Base-by-base conservation (phyloP, 2,797 vertebrate species). In the Protosalanx chinensis region DNA sequence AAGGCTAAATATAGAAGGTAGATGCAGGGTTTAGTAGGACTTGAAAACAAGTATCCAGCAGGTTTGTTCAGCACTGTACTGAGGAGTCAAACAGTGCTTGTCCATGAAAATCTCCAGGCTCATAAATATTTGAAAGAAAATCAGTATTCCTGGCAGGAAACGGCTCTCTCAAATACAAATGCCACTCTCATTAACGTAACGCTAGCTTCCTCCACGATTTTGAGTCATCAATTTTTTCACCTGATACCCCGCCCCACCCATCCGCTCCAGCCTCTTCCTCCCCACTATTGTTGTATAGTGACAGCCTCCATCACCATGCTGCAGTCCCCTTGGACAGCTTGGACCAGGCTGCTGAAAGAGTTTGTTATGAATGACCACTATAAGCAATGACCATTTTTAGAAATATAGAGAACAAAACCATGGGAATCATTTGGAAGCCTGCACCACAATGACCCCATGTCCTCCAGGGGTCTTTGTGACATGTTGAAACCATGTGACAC, bases 401-500 rank as follows among this genome's bases (percentile, higher is more conserved):
- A 82, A 71, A 70, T 70, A 77, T 64, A 76, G 71, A 62, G 69
- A 82, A 79, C 83, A 64, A 64, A 35, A 64, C 18, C 60, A 71
- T 83, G 85, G 81, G 78, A 90, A 83, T 84, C 1, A 82, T 84
- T 88, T 79, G 6, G 13, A 46, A 33, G 46, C 60, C 59, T 51
- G 64, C 83, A 87, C 75, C 37, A 80, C 89, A 89, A 88, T 79
- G 81, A 66, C 79, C 58, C 27, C 20, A 84, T 81, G 82, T 78
- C 78, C 81, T 72, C 71, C 46, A 58, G 85, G 85, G 79, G 62
- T 81, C 73, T 67, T 51, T 74, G 67, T 75, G 74, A 80, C 73
- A 81, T 86, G 82, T 88, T 81, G 81, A 85, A 88, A 87, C 69
- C 82, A 71, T 87, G 79, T 81, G 77, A 81, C 78, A 68, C 71